Base-by-base conservation (phyloP, 2,797 vertebrate species). In the Lindbergichthys nudifrons region DNA sequence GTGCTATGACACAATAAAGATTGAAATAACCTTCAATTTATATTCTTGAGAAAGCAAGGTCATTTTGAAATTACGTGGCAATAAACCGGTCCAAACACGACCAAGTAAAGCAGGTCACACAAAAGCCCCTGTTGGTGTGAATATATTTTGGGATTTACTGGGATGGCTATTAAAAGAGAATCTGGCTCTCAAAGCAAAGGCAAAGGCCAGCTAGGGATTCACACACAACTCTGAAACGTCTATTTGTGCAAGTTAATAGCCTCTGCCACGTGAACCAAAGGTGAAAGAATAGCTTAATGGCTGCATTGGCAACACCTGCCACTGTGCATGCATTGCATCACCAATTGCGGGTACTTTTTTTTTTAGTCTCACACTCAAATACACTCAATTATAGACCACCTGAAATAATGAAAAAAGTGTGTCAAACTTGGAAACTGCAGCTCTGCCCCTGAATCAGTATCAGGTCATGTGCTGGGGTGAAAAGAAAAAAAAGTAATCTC, bases 141-240 rank as follows among this genome's bases (percentile, higher is more conserved):
- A 83, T 80, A 79, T 73, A 84, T 85, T 87, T 87, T 41, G 58
- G 61, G 73, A 81, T 89, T 91, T 85, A 89, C 70, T 77, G 70
- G 59, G 54, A 47, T 21, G 47, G 66, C 77, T 77, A 80, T 88
- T 83, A 87, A 89, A 83, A 84, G 88, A 81, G 79, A 82, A 88
- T 69, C 77, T 83, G 88, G 81, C 82, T 80, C 56, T 59, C 69
- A 82, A 86, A 88, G 83, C 70, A 85, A 82, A 79, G 76, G 59
- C 18, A 21, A 82, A 83, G 76, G 77, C 82, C 82, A 81, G 70
- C 52, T 54, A 68, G 56, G 65, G 75, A 83, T 77, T 70, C 75
- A 79, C 60, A 81, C 67, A 51, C 46, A 83, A 82, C 57, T 80
- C 67, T 69, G 70, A 80, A 73, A 74, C 12, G 21, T 83, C 75